Evolutionary conservation across 2,113 vertebrate genomes (phyloP), one percentile per base, ranked within the genome.

Genomic region (Collichthys lucidus): DNA sequence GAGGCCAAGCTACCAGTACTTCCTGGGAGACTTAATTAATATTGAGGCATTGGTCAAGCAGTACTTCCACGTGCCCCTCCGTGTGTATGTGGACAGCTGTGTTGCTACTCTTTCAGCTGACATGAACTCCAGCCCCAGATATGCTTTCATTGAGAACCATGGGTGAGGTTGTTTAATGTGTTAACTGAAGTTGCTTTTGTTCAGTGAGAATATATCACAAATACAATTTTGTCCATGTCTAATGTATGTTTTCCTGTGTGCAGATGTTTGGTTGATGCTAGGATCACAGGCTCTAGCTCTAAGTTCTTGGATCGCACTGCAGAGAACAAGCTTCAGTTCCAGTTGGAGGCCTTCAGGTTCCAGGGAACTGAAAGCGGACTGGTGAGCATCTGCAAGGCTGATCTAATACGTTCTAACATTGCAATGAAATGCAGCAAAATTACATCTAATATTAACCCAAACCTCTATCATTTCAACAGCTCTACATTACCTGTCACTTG

Each of bases 401-500:
- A 80, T 67, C 20, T 4, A 4, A 66, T 65, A 17, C 55, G 53
- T 59, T 50, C 17, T 50, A 4, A 15, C 46, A 3, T 40, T 15
- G 7, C 16, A 40, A 40, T 68, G 8, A 42, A 63, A 19, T 64
- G 4, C 46, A 40, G 6, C 16, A 20, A 15, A 22, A 9, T 56
- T 1, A 35, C 3, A 26, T 17, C 0, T 57, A 26, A 40, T 22
- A 52, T 66, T 60, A 57, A 42, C 31, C 4, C 14, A 55, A 61
- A 60, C 16, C 6, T 68, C 1, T 31, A 4, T 61, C 75, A 29
- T 65, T 78, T 35, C 4, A 22, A 68, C 60, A 95, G 94, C 22
- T 95, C 52, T 95, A 93, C 78, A 88, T 96, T 62, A 94, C 93
- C 26, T 96, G 95, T 77, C 24, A 83, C 14, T 69, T 96, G 82